Conservation (phyloP, 1,140 invertebrate species). For the Drosophila subobscura region DNA sequence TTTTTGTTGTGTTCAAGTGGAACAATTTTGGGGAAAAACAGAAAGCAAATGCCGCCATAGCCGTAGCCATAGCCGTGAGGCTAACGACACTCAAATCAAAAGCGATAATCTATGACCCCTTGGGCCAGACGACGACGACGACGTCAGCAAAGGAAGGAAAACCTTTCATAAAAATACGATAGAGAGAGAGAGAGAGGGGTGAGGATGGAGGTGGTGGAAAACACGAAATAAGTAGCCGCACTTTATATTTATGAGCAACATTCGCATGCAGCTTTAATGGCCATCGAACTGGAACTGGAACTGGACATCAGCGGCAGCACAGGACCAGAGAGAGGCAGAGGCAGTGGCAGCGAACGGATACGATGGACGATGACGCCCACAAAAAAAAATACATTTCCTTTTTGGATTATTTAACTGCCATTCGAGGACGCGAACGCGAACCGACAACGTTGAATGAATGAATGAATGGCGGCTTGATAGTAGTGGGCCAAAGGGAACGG, state of each 20-base stretch:
- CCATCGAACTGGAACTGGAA: constrained; percentile 53
- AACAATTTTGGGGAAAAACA: constrained; percentile 36
- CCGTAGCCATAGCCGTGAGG: constrained; percentile 14
- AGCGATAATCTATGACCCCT: constrained; percentile 70
- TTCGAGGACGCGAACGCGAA: constrained; percentile 10
- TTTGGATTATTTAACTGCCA: constrained; percentile 71
- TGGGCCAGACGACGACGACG: constrained; percentile 19
- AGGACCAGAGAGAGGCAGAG: constrained; percentile 12
- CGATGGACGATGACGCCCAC: constrained; percentile 49
- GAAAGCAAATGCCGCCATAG: constrained; percentile 22
- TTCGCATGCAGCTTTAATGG: constrained; percentile 74
- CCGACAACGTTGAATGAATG: constrained; percentile 54
- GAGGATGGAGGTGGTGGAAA: too few relatives aligned
- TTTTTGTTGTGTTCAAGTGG: constrained; percentile 27
- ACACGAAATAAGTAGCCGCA: constrained; percentile 63
- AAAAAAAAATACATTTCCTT: constrained; percentile 67
- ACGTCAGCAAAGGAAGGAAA: constrained; percentile 24
- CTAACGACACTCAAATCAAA: constrained; percentile 70
- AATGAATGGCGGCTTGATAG: constrained; percentile 40
- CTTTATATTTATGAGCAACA: constrained; percentile 71
- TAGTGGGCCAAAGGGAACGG: constrained; percentile 15
- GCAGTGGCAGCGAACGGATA: constrained; percentile 5
- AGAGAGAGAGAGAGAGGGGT: neutral
- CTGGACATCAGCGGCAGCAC: constrained; percentile 46
- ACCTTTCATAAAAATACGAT: constrained; percentile 56